Percentiles rank a stretch among this genome's conserved stretches.
Conservation (phyloP, 2,888 invertebrate species). For the Drosophila peninsularis region DNA sequence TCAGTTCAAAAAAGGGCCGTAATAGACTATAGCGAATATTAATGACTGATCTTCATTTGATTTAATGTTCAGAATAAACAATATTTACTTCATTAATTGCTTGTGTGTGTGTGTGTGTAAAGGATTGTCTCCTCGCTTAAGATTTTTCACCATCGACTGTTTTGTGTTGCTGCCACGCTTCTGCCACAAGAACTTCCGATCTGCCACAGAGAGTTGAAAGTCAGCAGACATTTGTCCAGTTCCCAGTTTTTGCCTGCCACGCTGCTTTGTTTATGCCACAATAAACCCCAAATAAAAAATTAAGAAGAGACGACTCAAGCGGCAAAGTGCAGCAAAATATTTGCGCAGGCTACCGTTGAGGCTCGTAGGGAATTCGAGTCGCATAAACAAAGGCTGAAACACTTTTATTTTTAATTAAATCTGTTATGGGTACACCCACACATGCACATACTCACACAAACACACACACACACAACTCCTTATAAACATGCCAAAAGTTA, state of each 20-base stretch:
- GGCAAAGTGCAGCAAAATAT: conserved; percentile 56
- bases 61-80: conserved; percentile 17
- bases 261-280: conserved; percentile 53
- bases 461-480: conserved; percentile 14
- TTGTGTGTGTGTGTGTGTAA: conserved; percentile 9
- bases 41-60: conserved; percentile 24
- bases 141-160: background rate
- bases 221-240: conserved; percentile 27
- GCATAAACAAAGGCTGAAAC: conserved; percentile 57
- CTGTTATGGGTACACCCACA: conserved; percentile 48
- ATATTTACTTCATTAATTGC: conserved; percentile 10
- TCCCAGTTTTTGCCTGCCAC: conserved; percentile 36
- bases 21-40: conserved; percentile 40
- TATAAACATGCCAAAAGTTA: conserved; percentile 34
- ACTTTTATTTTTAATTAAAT: conserved; percentile 71
- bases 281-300: conserved; percentile 11
- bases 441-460: conserved; percentile 1
- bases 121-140: background rate
- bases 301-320: conserved; percentile 4
- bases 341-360: conserved; percentile 69
- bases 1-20: conserved; percentile 44
- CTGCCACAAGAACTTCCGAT: conserved; percentile 39
- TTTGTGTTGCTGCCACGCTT: conserved; percentile 33
- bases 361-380: conserved; percentile 39
- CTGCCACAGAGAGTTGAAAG: conserved; percentile 2